Conservation (phyloP, 2,113 vertebrate species). For the Motacilla tschutschensis region DNA sequence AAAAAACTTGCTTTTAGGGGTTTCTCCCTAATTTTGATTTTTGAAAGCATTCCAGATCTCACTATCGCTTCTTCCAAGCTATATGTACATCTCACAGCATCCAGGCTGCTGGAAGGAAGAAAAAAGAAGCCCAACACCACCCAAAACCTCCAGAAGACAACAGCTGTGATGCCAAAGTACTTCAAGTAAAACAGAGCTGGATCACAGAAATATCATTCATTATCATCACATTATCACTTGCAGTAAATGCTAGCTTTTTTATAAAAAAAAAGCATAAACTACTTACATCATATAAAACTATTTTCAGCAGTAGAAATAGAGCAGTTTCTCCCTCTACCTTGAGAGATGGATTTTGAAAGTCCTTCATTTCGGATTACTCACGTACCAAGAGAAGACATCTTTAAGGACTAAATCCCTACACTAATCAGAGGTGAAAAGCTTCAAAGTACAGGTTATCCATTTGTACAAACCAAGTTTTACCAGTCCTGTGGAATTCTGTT, state of each 20-base stretch:
- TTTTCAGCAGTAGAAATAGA: not conserved
- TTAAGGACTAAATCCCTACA: not conserved
- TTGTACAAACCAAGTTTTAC: not conserved
- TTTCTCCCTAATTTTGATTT: not conserved
- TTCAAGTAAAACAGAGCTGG: not conserved
- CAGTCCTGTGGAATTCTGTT: not conserved
- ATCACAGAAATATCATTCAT: accelerated
- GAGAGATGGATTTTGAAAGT: not conserved
- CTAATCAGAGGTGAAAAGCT: not conserved
- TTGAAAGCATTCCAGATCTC: not conserved
- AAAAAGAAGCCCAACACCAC: not conserved
- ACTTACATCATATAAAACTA: not conserved
- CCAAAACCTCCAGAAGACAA: not conserved
- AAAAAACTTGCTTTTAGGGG: not conserved
- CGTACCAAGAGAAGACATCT: not conserved
- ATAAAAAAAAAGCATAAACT: not conserved
- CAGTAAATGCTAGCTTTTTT: not conserved
- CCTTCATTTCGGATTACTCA: not conserved
- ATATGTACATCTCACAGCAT: not conserved
- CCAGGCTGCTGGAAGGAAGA: accelerated
- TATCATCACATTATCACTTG: not conserved
- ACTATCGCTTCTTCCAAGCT: not conserved
- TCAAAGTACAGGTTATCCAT: not conserved
- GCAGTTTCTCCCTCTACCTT: not conserved
- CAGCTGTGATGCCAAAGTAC: not conserved